phyloP scores from a whole-genome alignment of 2,797 vertebrate genomes.

The Muscicapa comitata region DNA sequence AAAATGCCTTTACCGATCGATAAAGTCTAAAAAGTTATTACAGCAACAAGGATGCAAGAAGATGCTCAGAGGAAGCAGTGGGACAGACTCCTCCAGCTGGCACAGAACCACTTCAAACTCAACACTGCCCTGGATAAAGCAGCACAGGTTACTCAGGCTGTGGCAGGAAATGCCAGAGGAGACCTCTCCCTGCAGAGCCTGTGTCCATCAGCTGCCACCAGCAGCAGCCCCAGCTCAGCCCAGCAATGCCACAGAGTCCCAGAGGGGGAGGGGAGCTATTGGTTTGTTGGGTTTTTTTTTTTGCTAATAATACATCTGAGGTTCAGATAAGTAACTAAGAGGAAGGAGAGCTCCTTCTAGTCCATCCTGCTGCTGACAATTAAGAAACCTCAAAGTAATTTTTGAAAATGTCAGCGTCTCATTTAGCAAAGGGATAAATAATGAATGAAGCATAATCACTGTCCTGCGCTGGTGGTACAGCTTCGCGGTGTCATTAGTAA shows the following conservation, averaged over 20 bases:
- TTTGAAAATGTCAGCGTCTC: conserved; percentile 98
- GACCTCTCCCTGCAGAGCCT: neutral
- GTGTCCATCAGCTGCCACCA: neutral
- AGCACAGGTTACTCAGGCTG: neutral
- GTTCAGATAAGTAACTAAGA: conserved; percentile 77
- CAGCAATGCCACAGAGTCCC: conserved; percentile 18
- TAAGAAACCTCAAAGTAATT: conserved; percentile 91
- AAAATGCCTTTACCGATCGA: neutral
- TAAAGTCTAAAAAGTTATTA: neutral
- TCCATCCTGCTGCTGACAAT: conserved; percentile 88
- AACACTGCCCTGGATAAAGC: neutral
- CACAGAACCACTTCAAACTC: neutral
- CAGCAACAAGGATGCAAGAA: neutral
- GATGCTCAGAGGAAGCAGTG: neutral
- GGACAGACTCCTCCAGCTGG: neutral
- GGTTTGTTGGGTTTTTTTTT: neutral
- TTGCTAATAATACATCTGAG: conserved; percentile 76
- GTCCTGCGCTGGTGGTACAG: conserved; percentile 90
- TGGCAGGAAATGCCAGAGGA: neutral
- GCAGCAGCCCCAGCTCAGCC: neutral
- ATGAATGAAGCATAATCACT: conserved; percentile 99
- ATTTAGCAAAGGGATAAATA: conserved; percentile 98
- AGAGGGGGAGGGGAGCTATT: neutral
- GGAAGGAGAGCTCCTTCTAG: conserved; percentile 73
- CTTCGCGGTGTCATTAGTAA: conserved; percentile 90